These are phyloP conservation scores for Gymnoscopelus microlampas DNA, from an alignment of 2,797 vertebrate genomes.

Conservation along the genomic window DNA sequence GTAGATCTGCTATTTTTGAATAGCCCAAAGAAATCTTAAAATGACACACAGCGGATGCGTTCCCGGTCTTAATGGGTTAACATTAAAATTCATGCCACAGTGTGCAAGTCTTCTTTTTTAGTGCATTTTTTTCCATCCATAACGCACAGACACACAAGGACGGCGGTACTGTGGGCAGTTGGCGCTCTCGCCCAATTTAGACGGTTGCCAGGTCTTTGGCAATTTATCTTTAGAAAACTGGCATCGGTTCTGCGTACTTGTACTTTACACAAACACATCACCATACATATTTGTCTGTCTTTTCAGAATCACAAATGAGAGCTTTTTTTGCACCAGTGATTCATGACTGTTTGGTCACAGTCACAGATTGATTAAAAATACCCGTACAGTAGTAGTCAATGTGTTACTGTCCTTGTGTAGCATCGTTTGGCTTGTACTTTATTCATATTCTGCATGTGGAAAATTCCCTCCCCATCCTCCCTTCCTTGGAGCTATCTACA, in stretches of 20 bases:
- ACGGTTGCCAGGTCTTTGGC: constrained; percentile 58
- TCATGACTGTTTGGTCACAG: constrained; percentile 57
- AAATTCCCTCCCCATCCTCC: constrained; percentile 61
- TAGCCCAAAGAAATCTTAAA: no score
- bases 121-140: constrained; percentile 76
- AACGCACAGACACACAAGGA: constrained; percentile 69
- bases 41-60: no score
- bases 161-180: constrained; percentile 43
- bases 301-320: constrained; percentile 62
- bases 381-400: constrained; percentile 17
- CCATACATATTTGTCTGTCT: constrained; percentile 52
- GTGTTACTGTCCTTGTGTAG: constrained; percentile 49
- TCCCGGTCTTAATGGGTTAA: no score
- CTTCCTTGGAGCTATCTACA: constrained; percentile 70
- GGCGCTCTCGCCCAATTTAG: constrained; percentile 37
- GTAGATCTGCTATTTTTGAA: no score
- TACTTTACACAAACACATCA: constrained; percentile 55
- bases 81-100: constrained; percentile 81
- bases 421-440: constrained; percentile 60
- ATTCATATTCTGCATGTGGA: constrained; percentile 67
- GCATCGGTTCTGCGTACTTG: constrained; percentile 51
- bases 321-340: constrained; percentile 57
- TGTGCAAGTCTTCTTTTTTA: constrained; percentile 68
- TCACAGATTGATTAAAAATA: constrained; percentile 51
- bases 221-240: constrained; percentile 50